Base-by-base conservation (phyloP, 92 coral and sea anemone genomes). In the Heteractis magnifica region DNA sequence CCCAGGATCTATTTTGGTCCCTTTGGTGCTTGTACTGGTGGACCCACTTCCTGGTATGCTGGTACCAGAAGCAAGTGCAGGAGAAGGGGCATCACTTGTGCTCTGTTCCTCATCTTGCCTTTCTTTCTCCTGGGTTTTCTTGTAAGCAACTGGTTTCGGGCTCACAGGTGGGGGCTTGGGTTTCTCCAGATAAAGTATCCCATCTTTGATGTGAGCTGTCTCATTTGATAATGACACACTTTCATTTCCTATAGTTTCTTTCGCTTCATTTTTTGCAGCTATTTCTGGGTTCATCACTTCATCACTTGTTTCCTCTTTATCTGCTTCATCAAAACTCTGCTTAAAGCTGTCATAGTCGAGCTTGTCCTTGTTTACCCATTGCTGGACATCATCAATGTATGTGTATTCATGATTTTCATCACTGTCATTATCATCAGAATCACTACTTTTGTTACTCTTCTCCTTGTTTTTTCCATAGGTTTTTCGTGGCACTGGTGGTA, bases 141-240 rank as follows among this genome's bases (percentile, higher is more conserved):
- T 68, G 77, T 80, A 55, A 65, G 10, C 56, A 52, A 23, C 11
- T n/a, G 90, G 90, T 60, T 90, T 90, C 15, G 92, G 92, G 52
- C 86, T 86, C 20, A 86, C 55, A 41, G 90, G 82, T 1, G 92
- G 92, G 51, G 86, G 86, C 10, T 83, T 85, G 77, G 65, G 53
- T n/a, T 78, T 78, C 65, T 86, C 77, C 41, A 70, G 68, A 18
- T 51, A 70, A 44, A 51, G 77, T 5, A 68, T 68, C 65, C 26
- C 73, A 68, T 74, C 6, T 18, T 56, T 81, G 8, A n/a, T 58
- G 6, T 19, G 3, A 21, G 44, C 58, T 10, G 18, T 4, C 3
- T 72, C 51, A 26, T 74, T 65, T 16, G 52, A 13, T 0, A 70
- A 21, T 44, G 6, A 18, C 59, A 21, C 51, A 5, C 19, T 51